These are phyloP conservation scores for Sphenodon punctatus DNA, from an alignment of 2,797 vertebrate genomes.

Conservation along the genomic window DNA sequence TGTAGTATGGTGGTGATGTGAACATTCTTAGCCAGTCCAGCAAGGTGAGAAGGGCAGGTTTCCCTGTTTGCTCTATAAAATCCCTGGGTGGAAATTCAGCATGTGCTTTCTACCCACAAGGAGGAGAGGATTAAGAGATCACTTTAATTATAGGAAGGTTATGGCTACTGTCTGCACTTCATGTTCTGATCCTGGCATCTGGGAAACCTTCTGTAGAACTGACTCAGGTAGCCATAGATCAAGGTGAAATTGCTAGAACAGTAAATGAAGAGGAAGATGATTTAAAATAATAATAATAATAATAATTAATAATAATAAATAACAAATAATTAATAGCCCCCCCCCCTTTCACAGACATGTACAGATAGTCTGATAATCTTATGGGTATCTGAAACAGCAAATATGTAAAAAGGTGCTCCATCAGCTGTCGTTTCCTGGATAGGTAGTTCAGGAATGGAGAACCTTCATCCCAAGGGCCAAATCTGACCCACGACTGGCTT, in stretches of 20 bases:
- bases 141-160: slow-evolving; percentile 42
- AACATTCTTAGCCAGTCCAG: not conserved
- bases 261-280: slow-evolving; percentile 28
- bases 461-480: no score
- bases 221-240: slow-evolving; percentile 48
- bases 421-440: no score
- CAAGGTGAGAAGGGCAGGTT: not conserved
- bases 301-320: no score
- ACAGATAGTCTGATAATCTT: no score
- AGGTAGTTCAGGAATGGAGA: no score
- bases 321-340: no score
- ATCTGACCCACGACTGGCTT: no score
- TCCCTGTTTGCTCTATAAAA: not conserved
- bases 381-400: no score
- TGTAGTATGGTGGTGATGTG: not conserved
- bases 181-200: slow-evolving; percentile 46
- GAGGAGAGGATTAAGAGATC: slow-evolving; percentile 33
- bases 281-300: no score
- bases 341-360: no score
- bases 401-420: no score
- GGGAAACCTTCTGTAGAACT: slow-evolving; percentile 14
- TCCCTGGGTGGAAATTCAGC: not conserved
- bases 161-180: slow-evolving; percentile 41
- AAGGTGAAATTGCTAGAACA: slow-evolving; percentile 52
- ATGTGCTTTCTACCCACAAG: not conserved